Conservation (phyloP, 2,888 invertebrate species). For the Marasmarcha lunaedactyla region DNA sequence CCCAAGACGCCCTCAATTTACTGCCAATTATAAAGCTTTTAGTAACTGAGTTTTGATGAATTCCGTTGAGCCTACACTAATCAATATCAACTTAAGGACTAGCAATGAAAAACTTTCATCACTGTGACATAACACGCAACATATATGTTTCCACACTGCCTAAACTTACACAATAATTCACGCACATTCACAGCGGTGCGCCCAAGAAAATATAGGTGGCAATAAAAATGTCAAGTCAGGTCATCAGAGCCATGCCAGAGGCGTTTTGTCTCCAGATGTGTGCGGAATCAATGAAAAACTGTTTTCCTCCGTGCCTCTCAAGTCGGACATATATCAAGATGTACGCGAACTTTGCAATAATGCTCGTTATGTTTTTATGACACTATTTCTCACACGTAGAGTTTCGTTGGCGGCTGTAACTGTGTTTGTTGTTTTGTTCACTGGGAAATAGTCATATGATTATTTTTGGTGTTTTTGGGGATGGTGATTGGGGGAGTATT, state of each 20-base stretch:
- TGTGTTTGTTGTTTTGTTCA: too few species aligned
- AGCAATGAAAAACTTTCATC: too few species aligned
- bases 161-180: slow-evolving; percentile 61
- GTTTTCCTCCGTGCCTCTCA: slow-evolving; percentile 60
- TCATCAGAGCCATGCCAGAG: slow-evolving; percentile 65
- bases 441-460: too few species aligned
- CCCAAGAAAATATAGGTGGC: slow-evolving; percentile 58
- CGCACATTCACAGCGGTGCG: slow-evolving; percentile 50
- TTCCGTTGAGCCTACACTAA: too few species aligned
- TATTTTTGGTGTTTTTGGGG: too few species aligned
- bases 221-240: slow-evolving; percentile 71
- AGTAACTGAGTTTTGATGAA: too few species aligned
- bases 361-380: slow-evolving; percentile 1
- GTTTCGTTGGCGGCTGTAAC: too few species aligned
- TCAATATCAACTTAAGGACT: too few species aligned
- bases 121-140: too few species aligned
- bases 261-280: slow-evolving; percentile 68
- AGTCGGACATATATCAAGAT: slow-evolving; percentile 46
- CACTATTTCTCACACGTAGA: not conserved
- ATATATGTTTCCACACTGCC: slow-evolving; percentile 49
- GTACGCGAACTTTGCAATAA: not conserved
- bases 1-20: too few species aligned
- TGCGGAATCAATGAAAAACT: slow-evolving; percentile 68
- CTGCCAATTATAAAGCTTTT: too few species aligned
- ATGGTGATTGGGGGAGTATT: too few species aligned